These are phyloP conservation scores for Sandelia bainsii DNA, from an alignment of 2,797 vertebrate species.

Conservation along the genomic window DNA sequence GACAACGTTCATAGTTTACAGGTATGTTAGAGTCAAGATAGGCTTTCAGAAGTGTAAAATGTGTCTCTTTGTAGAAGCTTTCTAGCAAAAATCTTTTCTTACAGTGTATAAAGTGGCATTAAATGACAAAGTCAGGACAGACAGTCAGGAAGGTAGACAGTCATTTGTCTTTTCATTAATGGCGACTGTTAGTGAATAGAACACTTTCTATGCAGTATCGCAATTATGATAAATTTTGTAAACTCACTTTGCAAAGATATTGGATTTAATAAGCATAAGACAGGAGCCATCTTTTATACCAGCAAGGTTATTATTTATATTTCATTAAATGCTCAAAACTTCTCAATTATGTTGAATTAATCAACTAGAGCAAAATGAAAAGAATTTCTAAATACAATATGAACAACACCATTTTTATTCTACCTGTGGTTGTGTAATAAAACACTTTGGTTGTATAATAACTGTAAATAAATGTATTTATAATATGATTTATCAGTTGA, in stretches of 20 bases:
- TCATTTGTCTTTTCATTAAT: constrained; percentile 57
- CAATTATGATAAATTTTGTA: neutral
- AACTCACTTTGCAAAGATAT: neutral
- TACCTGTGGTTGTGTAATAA: neutral
- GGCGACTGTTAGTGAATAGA: constrained; percentile 49
- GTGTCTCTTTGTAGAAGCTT: neutral
- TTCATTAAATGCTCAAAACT: neutral
- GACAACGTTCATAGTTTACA: neutral
- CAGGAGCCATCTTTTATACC: constrained; percentile 8
- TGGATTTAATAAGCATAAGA: neutral
- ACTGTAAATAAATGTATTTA: no score
- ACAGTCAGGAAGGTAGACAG: constrained; percentile 40
- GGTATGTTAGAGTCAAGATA: neutral
- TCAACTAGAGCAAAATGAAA: neutral
- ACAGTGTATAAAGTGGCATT: constrained; percentile 40
- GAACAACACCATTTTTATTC: neutral
- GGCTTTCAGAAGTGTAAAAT: constrained; percentile 5
- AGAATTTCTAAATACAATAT: neutral
- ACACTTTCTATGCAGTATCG: constrained; percentile 5
- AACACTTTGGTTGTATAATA: no score
- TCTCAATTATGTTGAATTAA: neutral
- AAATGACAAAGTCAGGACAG: constrained; percentile 58
- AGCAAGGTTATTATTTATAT: neutral
- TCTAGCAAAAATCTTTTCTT: constrained; percentile 28
- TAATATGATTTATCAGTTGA: neutral